phyloP scores from a whole-genome alignment of 2,113 vertebrate genomes.

The Ictalurus furcatus region DNA sequence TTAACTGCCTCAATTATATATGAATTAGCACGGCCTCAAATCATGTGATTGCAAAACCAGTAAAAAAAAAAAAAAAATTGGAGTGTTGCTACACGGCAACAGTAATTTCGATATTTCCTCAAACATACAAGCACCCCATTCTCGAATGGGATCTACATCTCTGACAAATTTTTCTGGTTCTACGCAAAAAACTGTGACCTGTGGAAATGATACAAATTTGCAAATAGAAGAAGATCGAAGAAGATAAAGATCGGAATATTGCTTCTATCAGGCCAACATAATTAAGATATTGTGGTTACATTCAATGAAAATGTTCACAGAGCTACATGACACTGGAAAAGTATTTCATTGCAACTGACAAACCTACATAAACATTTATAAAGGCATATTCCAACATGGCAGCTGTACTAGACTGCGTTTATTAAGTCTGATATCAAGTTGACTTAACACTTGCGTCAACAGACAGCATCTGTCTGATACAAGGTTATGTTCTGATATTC shows the following conservation, averaged over 20 bases:
- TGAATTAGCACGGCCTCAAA: not conserved
- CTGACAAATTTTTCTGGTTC: not conserved
- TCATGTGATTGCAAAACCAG: not conserved
- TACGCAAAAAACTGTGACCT: not conserved
- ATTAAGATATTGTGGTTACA: not conserved
- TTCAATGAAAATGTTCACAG: not conserved
- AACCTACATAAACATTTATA: not conserved
- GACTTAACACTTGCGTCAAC: not conserved
- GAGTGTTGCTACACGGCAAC: too few relatives aligned
- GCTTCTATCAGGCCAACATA: not conserved
- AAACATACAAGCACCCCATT: not conserved
- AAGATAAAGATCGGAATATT: not conserved
- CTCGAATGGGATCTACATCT: not conserved
- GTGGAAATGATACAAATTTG: not conserved
- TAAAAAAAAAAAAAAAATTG: too few relatives aligned
- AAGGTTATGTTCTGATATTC: not conserved
- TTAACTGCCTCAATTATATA: not conserved
- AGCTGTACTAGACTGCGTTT: not conserved
- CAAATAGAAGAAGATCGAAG: not conserved
- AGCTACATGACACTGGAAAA: not conserved
- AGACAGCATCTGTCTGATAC: not conserved
- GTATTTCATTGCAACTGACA: not conserved
- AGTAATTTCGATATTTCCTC: not conserved
- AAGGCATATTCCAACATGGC: not conserved
- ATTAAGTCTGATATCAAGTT: not conserved